Base-by-base conservation (phyloP, 2,797 vertebrate species). In the Macropus fuliginosus region DNA sequence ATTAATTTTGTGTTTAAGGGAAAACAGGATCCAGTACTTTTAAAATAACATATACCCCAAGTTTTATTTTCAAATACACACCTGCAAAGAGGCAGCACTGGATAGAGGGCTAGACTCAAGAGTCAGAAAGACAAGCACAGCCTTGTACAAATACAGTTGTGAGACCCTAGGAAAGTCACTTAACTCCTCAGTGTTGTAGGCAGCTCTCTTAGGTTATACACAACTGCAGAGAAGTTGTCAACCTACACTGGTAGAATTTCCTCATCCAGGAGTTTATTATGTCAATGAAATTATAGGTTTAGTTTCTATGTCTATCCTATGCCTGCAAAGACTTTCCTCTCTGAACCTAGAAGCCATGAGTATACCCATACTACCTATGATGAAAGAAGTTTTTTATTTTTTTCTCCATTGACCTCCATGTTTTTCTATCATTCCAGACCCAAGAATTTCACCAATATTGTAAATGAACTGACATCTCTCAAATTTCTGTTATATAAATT, bases 401-500 rank as follows among this genome's bases (percentile, higher is more conserved):
- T 81, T 40, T 40, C 74, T 81, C 74, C 18, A 24, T 10, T 11
- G 24, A 24, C 40, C 10, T 50, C 21, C 74, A 81, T 11, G 21
- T 27, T 50, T 46, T 87, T 27, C 24, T 87, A 50, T 87, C 46
- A 50, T 87, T 27, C 21, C 74, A 87, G 40, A 11, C 16, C 21
- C 40, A 87, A 87, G 21, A 9, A 27, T 87, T 87, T 50, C 27
- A 87, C 74, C 74, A 27, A 50, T 27, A 92, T 0, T 92, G 50
- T 87, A 96, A 94, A 93, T 50, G 95, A 89, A 96, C 93, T 8
- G 16, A 40, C 91, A 62, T 93, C 34, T 90, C 28, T 92, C 91
- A 93, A 93, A 91, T 90, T 96, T 93, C 62, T 52, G 28, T 34
- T 29, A 54, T 97, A 96, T 94, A 2, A 95, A 74, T 5, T 50